Percentiles rank a stretch among this genome's conserved stretches.
Conservation (phyloP, 1,140 invertebrate species). For the Trichoplusia ni region DNA sequence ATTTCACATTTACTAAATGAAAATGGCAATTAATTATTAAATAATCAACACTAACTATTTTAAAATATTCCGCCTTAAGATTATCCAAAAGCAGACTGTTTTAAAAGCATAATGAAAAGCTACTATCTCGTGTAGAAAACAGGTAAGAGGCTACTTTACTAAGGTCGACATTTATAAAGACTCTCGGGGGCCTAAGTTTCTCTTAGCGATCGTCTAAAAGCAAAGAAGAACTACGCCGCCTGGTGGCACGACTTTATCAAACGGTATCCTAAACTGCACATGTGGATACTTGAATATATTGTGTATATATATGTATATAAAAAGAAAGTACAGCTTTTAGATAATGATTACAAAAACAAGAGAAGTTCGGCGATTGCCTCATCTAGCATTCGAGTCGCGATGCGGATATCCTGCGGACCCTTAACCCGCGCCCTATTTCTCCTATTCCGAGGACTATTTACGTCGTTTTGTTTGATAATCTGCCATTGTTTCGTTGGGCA, state of each 20-base stretch:
- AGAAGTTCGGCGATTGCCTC: constrained; percentile 45
- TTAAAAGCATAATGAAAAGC: constrained; percentile 5
- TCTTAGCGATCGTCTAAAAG: constrained; percentile 37
- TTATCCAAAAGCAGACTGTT: too few species aligned
- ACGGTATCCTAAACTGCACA: constrained; percentile 27
- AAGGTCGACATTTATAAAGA: constrained; percentile 45
- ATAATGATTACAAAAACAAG: constrained; percentile 24
- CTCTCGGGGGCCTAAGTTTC: constrained; percentile 38
- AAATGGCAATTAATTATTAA: too few species aligned
- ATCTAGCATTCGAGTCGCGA: constrained; percentile 76
- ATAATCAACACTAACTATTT: too few species aligned
- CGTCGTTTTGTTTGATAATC: constrained; percentile 80
- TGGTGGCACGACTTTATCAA: constrained; percentile 41
- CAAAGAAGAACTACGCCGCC: constrained; percentile 36
- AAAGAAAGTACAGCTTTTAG: constrained; percentile 21
- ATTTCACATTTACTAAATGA: too few species aligned
- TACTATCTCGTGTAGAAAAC: constrained; percentile 14
- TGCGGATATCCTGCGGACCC: constrained; percentile 66
- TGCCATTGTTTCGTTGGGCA: constrained; percentile 75
- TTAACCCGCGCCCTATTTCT: constrained; percentile 76
- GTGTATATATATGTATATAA: neutral
- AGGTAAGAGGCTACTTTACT: constrained; percentile 38
- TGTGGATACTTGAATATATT: neutral
- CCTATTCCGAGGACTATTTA: constrained; percentile 73
- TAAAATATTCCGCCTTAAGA: too few species aligned